Evolutionary conservation across 1,140 invertebrate species (phyloP).

Genomic region (Hycleus cichorii): DNA sequence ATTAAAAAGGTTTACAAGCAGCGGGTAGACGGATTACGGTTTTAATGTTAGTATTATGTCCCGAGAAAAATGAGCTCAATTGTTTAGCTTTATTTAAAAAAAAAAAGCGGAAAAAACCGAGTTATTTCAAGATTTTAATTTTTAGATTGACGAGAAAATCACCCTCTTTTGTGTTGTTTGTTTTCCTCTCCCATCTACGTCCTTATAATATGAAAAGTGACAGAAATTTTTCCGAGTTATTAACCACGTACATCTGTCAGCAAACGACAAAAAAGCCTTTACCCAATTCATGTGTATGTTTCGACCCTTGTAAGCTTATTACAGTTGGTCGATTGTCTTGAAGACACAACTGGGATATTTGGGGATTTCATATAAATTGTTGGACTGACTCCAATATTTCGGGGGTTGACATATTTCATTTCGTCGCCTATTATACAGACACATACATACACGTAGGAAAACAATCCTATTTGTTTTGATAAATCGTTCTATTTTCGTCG

Average conservation of each 20-base stretch:
- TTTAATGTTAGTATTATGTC: slow-evolving; percentile 3
- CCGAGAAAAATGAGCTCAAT: slow-evolving; percentile 10
- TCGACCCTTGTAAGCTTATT: slow-evolving; percentile 34
- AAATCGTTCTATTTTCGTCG: too few species aligned
- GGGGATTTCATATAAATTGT: not conserved
- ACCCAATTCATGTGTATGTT: slow-evolving; percentile 32
- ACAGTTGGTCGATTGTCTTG: slow-evolving; percentile 19
- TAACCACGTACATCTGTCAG: slow-evolving; percentile 38
- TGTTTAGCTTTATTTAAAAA: slow-evolving; percentile 5
- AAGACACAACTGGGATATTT: slow-evolving; percentile 1
- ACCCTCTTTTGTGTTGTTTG: not conserved
- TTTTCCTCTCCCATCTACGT: slow-evolving; percentile 7
- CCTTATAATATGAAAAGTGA: slow-evolving; percentile 29
- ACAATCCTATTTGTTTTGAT: too few species aligned
- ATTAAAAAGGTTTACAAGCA: slow-evolving; percentile 6
- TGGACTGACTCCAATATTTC: slow-evolving; percentile 11
- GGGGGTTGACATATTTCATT: slow-evolving; percentile 31
- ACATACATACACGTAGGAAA: too few species aligned
- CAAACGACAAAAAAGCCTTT: slow-evolving; percentile 4
- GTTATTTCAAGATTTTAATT: slow-evolving; percentile 4
- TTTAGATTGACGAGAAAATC: slow-evolving; percentile 28
- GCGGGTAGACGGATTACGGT: not conserved
- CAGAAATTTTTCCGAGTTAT: slow-evolving; percentile 35
- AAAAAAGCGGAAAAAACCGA: not conserved
- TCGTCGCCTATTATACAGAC: slow-evolving; percentile 28